Evolutionary conservation across 2,888 invertebrate genomes (phyloP).

Genomic region (Volucella inanis): DNA sequence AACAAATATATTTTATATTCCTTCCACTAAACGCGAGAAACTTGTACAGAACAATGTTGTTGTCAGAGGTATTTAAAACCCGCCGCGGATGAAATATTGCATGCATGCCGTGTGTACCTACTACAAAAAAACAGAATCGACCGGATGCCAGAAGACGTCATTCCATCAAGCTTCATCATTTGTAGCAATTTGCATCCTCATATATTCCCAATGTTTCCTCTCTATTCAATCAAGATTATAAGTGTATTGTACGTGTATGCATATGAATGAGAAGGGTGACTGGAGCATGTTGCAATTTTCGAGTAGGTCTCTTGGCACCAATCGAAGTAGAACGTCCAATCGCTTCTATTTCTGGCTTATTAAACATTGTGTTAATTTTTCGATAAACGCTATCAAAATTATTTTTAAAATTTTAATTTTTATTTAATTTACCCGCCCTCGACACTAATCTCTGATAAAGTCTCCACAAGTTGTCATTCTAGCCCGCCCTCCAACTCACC

Average conservation of each 20-base stretch:
- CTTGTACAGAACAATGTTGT: background rate
- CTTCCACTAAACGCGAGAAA: background rate
- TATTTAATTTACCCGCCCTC: background rate
- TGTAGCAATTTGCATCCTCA: slow-evolving; percentile 29
- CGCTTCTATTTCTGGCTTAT: slow-evolving; percentile 1
- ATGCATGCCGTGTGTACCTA: background rate
- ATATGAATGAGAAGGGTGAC: too few species aligned
- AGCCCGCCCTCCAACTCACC: slow-evolving; percentile 35
- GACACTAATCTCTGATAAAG: slow-evolving; percentile 18
- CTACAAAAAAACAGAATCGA: slow-evolving; percentile 29
- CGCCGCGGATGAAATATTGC: slow-evolving; percentile 1
- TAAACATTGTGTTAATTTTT: background rate
- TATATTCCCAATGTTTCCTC: background rate
- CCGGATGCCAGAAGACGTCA: slow-evolving; percentile 66
- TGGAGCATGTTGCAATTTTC: background rate
- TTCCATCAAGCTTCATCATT: slow-evolving; percentile 15
- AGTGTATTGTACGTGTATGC: background rate
- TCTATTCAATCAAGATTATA: slow-evolving; percentile 13
- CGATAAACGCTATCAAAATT: background rate
- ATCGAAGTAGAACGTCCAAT: background rate
- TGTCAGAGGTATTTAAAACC: background rate
- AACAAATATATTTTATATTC: slow-evolving; percentile 11
- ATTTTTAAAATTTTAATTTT: slow-evolving; percentile 3
- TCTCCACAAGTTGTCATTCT: slow-evolving; percentile 39
- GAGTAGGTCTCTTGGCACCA: slow-evolving; percentile 4